Evolutionary conservation across 2,797 vertebrate species (phyloP).

Genomic region (Paedocypris micromegethes): DNA sequence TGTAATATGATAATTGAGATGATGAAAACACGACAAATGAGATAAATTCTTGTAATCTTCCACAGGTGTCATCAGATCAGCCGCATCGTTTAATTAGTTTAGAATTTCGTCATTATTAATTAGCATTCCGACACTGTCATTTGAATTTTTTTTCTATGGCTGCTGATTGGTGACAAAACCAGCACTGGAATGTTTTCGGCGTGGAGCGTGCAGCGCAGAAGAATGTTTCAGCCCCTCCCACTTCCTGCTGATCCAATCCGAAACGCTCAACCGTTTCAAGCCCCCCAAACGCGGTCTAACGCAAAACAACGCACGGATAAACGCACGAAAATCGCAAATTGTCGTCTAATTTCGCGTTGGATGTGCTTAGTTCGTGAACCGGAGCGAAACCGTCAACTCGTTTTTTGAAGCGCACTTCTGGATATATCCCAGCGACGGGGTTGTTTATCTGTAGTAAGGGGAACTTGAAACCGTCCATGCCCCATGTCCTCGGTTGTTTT

Average conservation of each 20-base stretch:
- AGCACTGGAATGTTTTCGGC: constrained; percentile 69
- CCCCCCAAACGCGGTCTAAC: constrained; percentile 61
- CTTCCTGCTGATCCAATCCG: constrained; percentile 62
- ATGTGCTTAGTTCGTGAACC: neutral
- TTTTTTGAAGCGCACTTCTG: neutral
- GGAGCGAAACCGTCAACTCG: neutral
- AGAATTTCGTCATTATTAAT: constrained; percentile 10
- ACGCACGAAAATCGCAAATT: constrained; percentile 50
- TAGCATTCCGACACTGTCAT: constrained; percentile 20
- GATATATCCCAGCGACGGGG: constrained; percentile 44
- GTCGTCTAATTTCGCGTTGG: neutral
- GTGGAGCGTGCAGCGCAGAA: constrained; percentile 65
- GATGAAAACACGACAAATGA: neutral
- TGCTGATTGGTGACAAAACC: constrained; percentile 39
- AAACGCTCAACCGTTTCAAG: constrained; percentile 64
- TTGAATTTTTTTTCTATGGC: constrained; percentile 12
- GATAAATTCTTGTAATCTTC: neutral
- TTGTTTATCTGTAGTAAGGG: constrained; percentile 83
- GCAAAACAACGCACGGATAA: constrained; percentile 70
- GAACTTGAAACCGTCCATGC: constrained; percentile 77
- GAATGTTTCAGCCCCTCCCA: constrained; percentile 71
- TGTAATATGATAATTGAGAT: neutral
- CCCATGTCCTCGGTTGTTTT: constrained; percentile 82
- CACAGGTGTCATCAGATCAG: neutral
- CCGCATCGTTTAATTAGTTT: neutral